phyloP scores from a whole-genome alignment of 2,113 vertebrate genomes.

The Peromyscus polionotus region DNA sequence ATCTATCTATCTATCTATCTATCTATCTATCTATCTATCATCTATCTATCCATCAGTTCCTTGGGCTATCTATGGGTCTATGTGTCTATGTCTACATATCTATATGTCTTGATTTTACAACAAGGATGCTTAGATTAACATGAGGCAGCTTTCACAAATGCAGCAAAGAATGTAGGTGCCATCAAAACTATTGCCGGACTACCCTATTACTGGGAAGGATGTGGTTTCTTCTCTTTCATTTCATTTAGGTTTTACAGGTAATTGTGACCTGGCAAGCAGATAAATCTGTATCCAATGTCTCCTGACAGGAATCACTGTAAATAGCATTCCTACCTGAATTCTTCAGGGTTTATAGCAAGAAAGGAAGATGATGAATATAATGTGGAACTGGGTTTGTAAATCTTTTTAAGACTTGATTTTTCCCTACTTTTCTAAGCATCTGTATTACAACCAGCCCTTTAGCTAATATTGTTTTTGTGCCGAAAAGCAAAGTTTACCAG shows the following conservation, averaged over 20 bases:
- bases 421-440: conserved; percentile 13
- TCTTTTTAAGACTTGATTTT: conserved; percentile 44
- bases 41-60: background rate
- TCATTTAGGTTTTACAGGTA: conserved; percentile 72
- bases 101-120: conserved; percentile 20
- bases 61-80: too few species aligned
- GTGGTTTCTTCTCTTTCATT: conserved; percentile 47
- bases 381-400: conserved; percentile 49
- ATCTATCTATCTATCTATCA: background rate
- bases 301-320: background rate
- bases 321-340: conserved; percentile 20
- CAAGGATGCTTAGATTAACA: background rate
- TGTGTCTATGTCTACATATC: background rate
- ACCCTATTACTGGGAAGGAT: conserved; percentile 45
- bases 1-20: background rate
- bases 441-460: conserved; percentile 23
- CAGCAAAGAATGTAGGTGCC: background rate
- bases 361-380: conserved; percentile 42
- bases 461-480: conserved; percentile 65
- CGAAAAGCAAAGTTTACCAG: conserved; percentile 67
- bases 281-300: conserved; percentile 65
- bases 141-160: background rate
- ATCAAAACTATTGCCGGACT: background rate
- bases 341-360: conserved; percentile 40
- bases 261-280: conserved; percentile 64